Evolutionary conservation across 2,888 invertebrate genomes (phyloP).

Genomic region (Dicyrtoma fusca): DNA sequence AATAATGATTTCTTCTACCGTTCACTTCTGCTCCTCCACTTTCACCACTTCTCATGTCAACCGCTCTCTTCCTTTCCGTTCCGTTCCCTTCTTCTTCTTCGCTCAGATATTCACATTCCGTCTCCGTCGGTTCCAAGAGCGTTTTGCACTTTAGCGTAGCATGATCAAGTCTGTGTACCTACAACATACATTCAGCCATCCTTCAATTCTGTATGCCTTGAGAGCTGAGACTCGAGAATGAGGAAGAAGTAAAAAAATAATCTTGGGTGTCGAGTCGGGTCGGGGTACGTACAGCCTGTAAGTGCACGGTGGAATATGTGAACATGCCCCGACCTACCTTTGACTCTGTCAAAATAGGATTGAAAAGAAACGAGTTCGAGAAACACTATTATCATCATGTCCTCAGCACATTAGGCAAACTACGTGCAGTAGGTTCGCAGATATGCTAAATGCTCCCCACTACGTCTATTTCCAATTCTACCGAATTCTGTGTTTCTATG

Average conservation of each 20-base stretch:
- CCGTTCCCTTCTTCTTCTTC: background rate
- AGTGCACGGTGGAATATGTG: too few relatives aligned
- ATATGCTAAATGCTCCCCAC: background rate
- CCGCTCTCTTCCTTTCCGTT: conserved; percentile 2
- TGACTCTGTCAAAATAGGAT: conserved; percentile 9
- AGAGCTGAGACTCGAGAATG: background rate
- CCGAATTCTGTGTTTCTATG: too few relatives aligned
- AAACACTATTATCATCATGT: conserved; percentile 22
- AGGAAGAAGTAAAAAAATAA: too few relatives aligned
- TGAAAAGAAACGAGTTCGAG: background rate
- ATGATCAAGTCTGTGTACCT: too few relatives aligned
- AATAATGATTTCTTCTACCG: conserved; percentile 26
- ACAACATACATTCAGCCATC: background rate
- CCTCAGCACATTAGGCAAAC: conserved; percentile 1
- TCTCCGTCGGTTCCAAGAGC: background rate
- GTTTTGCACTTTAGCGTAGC: too few relatives aligned
- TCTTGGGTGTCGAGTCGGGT: too few relatives aligned
- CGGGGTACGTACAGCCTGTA: too few relatives aligned
- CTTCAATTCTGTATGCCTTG: background rate
- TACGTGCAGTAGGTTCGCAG: too few relatives aligned
- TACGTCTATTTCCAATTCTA: too few relatives aligned
- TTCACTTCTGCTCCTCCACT: background rate
- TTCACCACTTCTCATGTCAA: conserved; percentile 7
- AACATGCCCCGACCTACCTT: background rate
- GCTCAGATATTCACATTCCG: background rate